Conservation (phyloP, 2,113 vertebrate genomes). For the Channa maculata region DNA sequence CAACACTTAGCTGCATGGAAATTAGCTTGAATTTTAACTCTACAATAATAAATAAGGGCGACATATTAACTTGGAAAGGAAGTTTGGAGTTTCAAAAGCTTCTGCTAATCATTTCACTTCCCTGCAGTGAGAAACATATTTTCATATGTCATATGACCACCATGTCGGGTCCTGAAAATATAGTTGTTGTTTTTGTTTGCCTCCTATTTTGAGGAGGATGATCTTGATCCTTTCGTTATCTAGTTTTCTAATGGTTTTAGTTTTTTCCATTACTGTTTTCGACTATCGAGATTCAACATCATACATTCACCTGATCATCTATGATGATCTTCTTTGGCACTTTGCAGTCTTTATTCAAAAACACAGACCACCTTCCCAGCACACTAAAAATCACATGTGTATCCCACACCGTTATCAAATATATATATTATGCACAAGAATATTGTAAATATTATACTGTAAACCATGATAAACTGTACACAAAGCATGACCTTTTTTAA, state of each 20-base stretch:
- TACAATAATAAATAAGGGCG: conserved; percentile 3
- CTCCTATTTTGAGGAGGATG: no score
- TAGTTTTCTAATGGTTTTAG: neutral
- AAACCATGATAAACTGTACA: no score
- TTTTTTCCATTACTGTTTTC: neutral
- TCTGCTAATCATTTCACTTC: neutral
- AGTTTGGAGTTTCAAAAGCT: neutral
- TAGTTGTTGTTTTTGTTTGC: no score
- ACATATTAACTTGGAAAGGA: neutral
- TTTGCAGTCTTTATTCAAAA: neutral
- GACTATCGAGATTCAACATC: neutral
- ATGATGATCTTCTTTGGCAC: neutral
- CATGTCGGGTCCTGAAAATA: neutral
- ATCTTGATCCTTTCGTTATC: neutral
- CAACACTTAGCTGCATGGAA: conserved; percentile 1
- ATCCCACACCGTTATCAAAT: neutral
- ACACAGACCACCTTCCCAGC: neutral
- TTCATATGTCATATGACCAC: no score
- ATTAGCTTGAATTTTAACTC: conserved; percentile 3
- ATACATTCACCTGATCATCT: neutral
- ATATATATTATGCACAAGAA: neutral
- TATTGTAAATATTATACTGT: neutral
- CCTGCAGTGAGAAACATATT: neutral
- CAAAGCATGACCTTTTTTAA: no score
- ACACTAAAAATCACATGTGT: neutral